Percentiles rank a stretch among this genome's conserved stretches.
These are phyloP conservation scores for Thunnus albacares DNA, from an alignment of 2,797 vertebrate genomes.

Conservation along the genomic window DNA sequence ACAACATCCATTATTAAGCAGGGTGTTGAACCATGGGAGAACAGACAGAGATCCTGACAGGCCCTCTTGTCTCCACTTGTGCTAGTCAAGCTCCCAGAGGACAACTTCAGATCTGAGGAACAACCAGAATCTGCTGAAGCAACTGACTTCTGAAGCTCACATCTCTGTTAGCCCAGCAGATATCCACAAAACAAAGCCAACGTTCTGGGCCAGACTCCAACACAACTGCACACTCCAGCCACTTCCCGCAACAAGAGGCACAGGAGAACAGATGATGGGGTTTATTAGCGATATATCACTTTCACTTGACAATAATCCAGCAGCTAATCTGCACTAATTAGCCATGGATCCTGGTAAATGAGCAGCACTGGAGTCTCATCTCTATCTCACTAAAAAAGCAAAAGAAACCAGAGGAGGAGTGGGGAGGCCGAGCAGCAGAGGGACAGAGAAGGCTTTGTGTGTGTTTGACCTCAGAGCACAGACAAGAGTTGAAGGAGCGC, in stretches of 20 bases:
- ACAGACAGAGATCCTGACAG: conserved; percentile 52
- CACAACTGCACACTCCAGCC: conserved; percentile 8
- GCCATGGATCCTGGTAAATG: conserved; percentile 31
- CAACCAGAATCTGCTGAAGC: conserved; percentile 3
- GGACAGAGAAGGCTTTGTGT: conserved; percentile 65
- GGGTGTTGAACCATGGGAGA: conserved; percentile 60
- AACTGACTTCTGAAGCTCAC: neutral
- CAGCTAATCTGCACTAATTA: conserved; percentile 39
- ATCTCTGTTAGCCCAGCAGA: neutral
- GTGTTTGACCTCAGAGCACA: conserved; percentile 57
- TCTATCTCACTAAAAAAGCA: conserved; percentile 16
- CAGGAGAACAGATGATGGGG: neutral
- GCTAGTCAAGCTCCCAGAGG: conserved; percentile 47
- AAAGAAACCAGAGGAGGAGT: conserved; percentile 34
- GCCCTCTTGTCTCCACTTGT: conserved; percentile 51
- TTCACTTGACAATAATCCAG: conserved; percentile 17
- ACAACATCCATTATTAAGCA: conserved; percentile 84
- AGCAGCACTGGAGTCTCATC: conserved; percentile 13
- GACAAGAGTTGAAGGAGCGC: conserved; percentile 41
- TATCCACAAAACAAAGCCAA: neutral
- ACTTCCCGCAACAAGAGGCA: neutral
- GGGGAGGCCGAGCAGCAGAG: conserved; percentile 18
- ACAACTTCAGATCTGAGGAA: conserved; percentile 31
- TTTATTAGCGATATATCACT: conserved; percentile 28
- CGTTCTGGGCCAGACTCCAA: neutral